Evolutionary conservation across 2,888 invertebrate species (phyloP).

Genomic region (Sesia apiformis): DNA sequence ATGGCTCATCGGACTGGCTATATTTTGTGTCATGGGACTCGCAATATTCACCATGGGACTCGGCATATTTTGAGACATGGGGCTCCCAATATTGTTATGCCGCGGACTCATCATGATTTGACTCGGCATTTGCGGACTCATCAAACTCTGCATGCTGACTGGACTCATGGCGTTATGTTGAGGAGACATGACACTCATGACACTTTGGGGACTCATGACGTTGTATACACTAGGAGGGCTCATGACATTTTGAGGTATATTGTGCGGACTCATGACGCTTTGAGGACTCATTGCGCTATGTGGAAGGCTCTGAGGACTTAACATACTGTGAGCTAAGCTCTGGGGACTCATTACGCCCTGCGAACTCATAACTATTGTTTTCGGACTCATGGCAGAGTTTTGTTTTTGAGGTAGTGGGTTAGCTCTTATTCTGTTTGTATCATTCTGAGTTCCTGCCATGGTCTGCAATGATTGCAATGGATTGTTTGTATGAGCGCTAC

Average conservation of each 20-base stretch:
- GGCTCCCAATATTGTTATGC: conserved; percentile 46
- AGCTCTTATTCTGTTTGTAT: conserved; percentile 48
- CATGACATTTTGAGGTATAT: conserved; percentile 52
- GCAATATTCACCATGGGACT: conserved; percentile 53
- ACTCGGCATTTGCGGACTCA: conserved; percentile 64
- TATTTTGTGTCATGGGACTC: conserved; percentile 42
- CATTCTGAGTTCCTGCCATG: conserved; percentile 57
- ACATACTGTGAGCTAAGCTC: conserved; percentile 53
- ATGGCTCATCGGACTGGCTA: conserved; percentile 56
- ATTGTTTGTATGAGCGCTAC: conserved; percentile 32
- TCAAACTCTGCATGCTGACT: conserved; percentile 59
- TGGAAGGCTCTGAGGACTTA: conserved; percentile 62
- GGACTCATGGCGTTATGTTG: conserved; percentile 67
- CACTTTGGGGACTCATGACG: conserved; percentile 66
- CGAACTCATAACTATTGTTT: conserved; percentile 52
- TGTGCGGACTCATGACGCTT: conserved; percentile 59
- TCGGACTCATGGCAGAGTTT: conserved; percentile 41
- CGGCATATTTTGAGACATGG: conserved; percentile 47
- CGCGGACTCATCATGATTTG: conserved; percentile 66
- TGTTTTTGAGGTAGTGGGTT: conserved; percentile 52
- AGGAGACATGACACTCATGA: conserved; percentile 68
- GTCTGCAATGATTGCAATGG: conserved; percentile 60
- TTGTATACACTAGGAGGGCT: conserved; percentile 60
- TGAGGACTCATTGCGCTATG: conserved; percentile 66
- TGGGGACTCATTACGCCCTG: conserved; percentile 60